phyloP scores from a whole-genome alignment of 30 jellyfish, hydroid and myxozoan species.

The Aurelia coerulea region DNA sequence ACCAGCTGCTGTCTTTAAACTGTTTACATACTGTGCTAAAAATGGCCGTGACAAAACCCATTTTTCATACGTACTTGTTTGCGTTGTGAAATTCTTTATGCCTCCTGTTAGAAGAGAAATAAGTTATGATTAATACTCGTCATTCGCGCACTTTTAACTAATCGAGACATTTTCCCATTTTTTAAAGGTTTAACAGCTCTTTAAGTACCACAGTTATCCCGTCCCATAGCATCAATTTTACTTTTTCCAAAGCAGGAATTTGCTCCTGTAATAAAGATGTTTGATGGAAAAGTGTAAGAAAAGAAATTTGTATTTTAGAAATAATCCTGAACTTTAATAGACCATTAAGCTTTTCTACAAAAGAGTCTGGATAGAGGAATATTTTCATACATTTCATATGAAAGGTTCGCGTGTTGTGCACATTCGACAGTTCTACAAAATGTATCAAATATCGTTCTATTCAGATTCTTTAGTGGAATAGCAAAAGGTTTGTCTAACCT shows the following conservation, averaged over 20 bases:
- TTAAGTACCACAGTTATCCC: neutral
- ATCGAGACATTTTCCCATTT: conserved; percentile 1
- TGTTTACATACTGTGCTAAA: conserved; percentile 33
- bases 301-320: no score
- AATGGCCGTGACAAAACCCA: conserved; percentile 49
- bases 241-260: no score
- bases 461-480: neutral
- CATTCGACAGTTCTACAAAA: neutral
- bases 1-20: conserved; percentile 15
- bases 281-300: no score
- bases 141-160: neutral
- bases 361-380: no score
- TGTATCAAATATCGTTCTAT: conserved; percentile 11
- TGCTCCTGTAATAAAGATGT: neutral
- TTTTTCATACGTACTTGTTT: conserved; percentile 43
- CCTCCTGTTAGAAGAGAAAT: conserved; percentile 13
- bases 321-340: no score
- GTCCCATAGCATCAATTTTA: neutral
- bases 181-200: neutral
- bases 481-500: conserved; percentile 32
- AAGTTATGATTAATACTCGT: neutral
- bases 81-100: conserved; percentile 35
- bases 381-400: no score
- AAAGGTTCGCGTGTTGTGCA: no score
- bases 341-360: no score